phyloP scores from a whole-genome alignment of 2,113 vertebrate species.

The Dicerorhinus sumatrensis region DNA sequence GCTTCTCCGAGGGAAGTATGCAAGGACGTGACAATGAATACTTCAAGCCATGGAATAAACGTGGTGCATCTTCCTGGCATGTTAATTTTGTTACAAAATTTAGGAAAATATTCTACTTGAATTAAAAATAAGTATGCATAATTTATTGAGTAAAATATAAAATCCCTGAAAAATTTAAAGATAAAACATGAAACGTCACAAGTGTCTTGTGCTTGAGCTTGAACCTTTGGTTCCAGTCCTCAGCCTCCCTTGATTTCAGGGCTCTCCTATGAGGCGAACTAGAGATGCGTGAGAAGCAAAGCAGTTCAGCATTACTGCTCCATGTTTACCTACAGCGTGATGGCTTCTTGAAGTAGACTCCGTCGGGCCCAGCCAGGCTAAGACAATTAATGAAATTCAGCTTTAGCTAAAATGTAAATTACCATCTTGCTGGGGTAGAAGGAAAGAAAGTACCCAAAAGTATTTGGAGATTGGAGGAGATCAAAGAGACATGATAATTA shows the following conservation, averaged over 20 bases:
- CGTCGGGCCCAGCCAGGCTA: neutral
- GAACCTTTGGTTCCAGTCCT: neutral
- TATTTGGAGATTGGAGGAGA: neutral
- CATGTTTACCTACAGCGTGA: neutral
- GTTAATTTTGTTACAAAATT: conserved; percentile 12
- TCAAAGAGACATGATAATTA: neutral
- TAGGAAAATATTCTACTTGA: neutral
- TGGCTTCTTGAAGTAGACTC: neutral
- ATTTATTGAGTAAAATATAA: conserved; percentile 1
- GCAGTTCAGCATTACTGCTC: accelerated
- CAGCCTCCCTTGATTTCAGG: neutral
- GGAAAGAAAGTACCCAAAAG: neutral
- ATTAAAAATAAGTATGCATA: conserved; percentile 3
- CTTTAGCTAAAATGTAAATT: neutral
- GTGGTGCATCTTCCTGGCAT: neutral
- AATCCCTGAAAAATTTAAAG: neutral
- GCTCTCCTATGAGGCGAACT: neutral
- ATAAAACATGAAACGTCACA: neutral
- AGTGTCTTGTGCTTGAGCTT: neutral
- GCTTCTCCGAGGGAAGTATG: neutral
- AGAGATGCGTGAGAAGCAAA: neutral
- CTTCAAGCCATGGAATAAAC: neutral
- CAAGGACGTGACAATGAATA: neutral
- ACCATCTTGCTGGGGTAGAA: neutral
- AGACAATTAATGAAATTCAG: neutral